Percentiles rank a stretch among this genome's conserved stretches.
phyloP scores from a whole-genome alignment of 2,797 vertebrate species.

The Poeciliopsis infans region DNA sequence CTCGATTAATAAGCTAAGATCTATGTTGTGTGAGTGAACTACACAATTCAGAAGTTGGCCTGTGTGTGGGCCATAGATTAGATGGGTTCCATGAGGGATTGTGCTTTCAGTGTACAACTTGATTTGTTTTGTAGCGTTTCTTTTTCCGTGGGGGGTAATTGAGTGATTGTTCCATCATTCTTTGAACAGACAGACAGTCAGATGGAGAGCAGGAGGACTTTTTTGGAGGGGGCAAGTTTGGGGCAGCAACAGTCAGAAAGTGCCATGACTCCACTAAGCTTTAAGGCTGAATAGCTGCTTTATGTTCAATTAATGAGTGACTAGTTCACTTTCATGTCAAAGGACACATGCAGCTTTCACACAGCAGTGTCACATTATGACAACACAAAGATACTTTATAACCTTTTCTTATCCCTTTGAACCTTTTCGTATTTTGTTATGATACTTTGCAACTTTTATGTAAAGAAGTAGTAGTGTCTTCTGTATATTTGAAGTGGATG shows the following conservation, averaged over 20 bases:
- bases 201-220: constrained; percentile 33
- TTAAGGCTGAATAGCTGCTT: constrained; percentile 37
- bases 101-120: constrained; percentile 57
- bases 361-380: constrained; percentile 13
- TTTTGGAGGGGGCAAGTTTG: constrained; percentile 62
- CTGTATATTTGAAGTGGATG: neutral
- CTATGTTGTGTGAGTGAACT: constrained; percentile 31
- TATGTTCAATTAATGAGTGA: constrained; percentile 49
- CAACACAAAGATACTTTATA: constrained; percentile 4
- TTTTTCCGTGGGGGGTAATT: constrained; percentile 8
- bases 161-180: constrained; percentile 55
- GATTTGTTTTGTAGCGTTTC: constrained; percentile 52
- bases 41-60: constrained; percentile 12
- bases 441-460: neutral
- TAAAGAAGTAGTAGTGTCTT: neutral
- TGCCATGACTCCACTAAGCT: constrained; percentile 41
- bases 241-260: constrained; percentile 53
- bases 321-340: constrained; percentile 34
- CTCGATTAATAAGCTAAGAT: constrained; percentile 33
- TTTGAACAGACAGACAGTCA: constrained; percentile 46
- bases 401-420: neutral
- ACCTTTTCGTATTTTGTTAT: neutral
- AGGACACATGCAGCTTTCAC: constrained; percentile 23
- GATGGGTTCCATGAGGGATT: constrained; percentile 45
- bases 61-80: constrained; percentile 52